Percentiles rank a stretch among this genome's conserved stretches.
phyloP scores from a whole-genome alignment of 1,140 invertebrate genomes.

The Drosophila auraria region DNA sequence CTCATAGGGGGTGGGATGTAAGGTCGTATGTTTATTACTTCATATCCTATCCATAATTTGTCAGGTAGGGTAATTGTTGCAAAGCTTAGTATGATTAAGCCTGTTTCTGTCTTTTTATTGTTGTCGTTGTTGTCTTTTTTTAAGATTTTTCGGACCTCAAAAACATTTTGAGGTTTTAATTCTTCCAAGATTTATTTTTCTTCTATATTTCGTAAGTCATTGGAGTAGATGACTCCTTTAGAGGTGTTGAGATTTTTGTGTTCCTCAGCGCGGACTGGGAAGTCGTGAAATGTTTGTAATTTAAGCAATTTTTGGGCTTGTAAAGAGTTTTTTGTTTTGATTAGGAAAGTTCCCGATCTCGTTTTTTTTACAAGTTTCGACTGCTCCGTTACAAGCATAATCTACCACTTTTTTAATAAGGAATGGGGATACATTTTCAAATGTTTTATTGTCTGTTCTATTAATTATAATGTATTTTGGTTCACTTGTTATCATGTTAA shows the following conservation, averaged over 20 bases:
- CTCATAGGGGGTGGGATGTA: constrained; percentile 12
- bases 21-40: constrained; percentile 5
- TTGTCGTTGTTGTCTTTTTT: not conserved
- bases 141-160: not conserved
- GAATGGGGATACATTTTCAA: not conserved
- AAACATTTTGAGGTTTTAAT: constrained; percentile 5
- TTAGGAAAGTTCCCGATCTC: not conserved
- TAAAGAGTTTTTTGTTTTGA: not conserved
- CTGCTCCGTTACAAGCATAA: no score
- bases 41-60: constrained; percentile 3
- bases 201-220: not conserved
- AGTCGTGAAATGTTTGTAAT: not conserved
- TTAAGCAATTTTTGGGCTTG: not conserved
- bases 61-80: constrained; percentile 4
- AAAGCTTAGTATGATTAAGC: constrained; percentile 1
- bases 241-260: constrained; percentile 1
- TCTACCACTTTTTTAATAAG: no score
- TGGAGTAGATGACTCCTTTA: not conserved
- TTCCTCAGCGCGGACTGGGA: constrained; percentile 1
- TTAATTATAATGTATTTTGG: not conserved
- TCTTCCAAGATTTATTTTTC: constrained; percentile 5
- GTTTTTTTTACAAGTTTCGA: no score
- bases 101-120: constrained; percentile 1
- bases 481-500: constrained; percentile 12
- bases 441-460: not conserved